Evolutionary conservation across 2,888 invertebrate genomes (phyloP).

Genomic region (Zootermopsis nevadensis): DNA sequence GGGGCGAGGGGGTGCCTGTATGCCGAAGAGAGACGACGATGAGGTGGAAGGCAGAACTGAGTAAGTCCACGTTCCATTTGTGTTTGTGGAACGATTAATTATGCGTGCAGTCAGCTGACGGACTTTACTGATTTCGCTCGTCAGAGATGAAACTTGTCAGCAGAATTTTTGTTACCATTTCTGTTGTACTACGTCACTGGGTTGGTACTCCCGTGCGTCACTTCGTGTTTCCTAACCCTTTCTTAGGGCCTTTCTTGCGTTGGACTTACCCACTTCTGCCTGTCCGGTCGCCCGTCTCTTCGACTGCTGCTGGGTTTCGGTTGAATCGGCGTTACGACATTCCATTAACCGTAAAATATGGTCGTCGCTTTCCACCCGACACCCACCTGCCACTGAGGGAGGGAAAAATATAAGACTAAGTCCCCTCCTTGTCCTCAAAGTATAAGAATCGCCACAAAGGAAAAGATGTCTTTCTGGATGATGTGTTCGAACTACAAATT

Average conservation of each 20-base stretch:
- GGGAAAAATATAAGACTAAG: conserved; percentile 36
- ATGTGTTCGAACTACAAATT: conserved; percentile 7
- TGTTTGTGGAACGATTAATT: too few relatives aligned
- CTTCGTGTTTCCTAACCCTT: too few relatives aligned
- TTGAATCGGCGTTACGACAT: conserved; percentile 50
- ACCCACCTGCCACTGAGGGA: conserved; percentile 29
- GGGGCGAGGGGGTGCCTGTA: background rate
- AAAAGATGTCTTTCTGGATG: background rate
- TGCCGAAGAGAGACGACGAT: background rate
- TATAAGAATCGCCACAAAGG: background rate
- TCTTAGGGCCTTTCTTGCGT: background rate
- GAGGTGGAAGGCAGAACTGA: conserved; percentile 6
- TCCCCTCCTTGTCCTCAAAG: background rate
- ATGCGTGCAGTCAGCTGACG: too few relatives aligned
- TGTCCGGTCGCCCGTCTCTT: background rate
- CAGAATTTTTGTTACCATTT: too few relatives aligned
- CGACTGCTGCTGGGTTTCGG: background rate
- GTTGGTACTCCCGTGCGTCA: too few relatives aligned
- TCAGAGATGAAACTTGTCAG: too few relatives aligned
- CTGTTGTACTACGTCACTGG: too few relatives aligned
- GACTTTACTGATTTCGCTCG: too few relatives aligned
- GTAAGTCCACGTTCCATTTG: too few relatives aligned
- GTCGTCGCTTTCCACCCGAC: conserved; percentile 37
- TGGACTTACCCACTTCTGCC: too few relatives aligned
- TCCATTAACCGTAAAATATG: conserved; percentile 52